Conservation (phyloP, 2,888 invertebrate genomes). For the Poecilus cupreus region DNA sequence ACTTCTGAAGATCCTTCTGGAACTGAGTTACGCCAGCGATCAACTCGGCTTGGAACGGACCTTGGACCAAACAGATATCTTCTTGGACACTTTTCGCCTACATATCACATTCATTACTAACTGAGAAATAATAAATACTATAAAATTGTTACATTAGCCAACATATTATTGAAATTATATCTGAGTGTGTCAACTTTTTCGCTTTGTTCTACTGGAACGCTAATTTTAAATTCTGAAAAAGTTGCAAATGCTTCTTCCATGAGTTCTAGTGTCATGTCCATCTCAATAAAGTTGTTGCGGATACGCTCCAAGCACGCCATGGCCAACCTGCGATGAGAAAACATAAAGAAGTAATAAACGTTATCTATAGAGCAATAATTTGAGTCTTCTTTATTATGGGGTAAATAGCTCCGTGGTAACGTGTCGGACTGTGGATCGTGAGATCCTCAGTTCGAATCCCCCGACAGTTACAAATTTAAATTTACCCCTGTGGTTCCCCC, state of each 20-base stretch:
- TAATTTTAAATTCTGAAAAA: conserved; percentile 80
- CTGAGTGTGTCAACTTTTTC: conserved; percentile 87
- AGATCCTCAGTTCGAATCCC: no score
- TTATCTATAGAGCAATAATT: no score
- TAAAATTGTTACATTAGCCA: conserved; percentile 77
- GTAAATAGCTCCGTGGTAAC: no score
- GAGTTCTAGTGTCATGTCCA: conserved; percentile 84
- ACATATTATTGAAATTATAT: conserved; percentile 85
- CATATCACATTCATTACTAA: background rate
- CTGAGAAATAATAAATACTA: background rate
- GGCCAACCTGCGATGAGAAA: conserved; percentile 75
- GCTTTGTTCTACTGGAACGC: conserved; percentile 84
- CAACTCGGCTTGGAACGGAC: conserved; percentile 83
- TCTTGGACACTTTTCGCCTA: conserved; percentile 82
- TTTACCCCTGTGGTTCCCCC: no score
- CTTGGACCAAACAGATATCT: conserved; percentile 83
- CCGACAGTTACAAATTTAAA: no score
- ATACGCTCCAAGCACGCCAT: conserved; percentile 87
- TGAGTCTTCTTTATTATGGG: no score
- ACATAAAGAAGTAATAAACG: no score
- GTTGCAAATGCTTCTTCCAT: conserved; percentile 88
- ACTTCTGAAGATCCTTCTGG: conserved; percentile 79
- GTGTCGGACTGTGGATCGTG: no score
- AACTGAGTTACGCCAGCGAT: conserved; percentile 82
- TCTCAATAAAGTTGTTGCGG: conserved; percentile 84